Evolutionary conservation across 2,113 vertebrate genomes (phyloP), one percentile per base, ranked within the genome.

Genomic region (Dicentrarchus labrax): DNA sequence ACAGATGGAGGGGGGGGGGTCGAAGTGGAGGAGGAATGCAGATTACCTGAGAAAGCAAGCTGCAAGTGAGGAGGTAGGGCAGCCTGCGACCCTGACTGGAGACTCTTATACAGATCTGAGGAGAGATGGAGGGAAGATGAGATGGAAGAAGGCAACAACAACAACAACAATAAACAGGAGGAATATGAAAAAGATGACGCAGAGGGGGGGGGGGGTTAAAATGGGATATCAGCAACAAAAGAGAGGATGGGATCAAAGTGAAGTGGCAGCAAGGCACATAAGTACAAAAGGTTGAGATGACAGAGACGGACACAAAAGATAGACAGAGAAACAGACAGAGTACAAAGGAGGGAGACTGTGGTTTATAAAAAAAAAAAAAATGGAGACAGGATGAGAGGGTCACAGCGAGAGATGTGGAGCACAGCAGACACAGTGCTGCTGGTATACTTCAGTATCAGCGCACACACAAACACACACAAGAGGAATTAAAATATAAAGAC

Each of bases 51-150:
- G 93, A 97, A 98, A 91, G 97, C 95, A 94, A 98, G 97, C 95
- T 98, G 98, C 95, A 98, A 95, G 87, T 98, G 97, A 95, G 97
- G 93, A 96, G 98, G 97, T 95, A 99, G 96, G 96, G 96, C 94
- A 94, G 97, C 97, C 95, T 97, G 97, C 92, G 96, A 95, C 95
- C 97, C 97, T 92, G 97, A 97, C 96, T 98, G 98, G 96, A 99
- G 97, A 96, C 98, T 97, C 96, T 99, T 99, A 93, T 98, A 96
- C 94, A 99, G 96, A 96, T 98, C 98, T 99, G 94, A 92, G 88
- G 86, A 91, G 84, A 93, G 84, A 90, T 61, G 81, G 76, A 90
- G 75, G 86, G 70, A 67, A 53, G 78, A 85, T 90, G 83, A 88
- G 80, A 47, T 12, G 45, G 30, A 30, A 30, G 30, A 30, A 30